phyloP scores from a whole-genome alignment of 2,888 invertebrate species.

The Phyllotreta striolata region DNA sequence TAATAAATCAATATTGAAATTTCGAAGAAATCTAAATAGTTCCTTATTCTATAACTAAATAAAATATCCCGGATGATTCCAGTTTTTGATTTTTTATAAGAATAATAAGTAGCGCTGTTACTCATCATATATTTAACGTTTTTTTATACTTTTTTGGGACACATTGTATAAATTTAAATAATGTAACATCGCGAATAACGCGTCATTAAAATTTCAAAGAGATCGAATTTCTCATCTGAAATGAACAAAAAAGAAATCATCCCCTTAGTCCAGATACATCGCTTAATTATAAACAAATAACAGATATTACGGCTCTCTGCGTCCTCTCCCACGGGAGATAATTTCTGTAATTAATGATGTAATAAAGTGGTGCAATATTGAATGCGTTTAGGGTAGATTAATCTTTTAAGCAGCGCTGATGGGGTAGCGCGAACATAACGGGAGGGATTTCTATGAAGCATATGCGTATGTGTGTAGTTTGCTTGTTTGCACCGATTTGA shows the following conservation, averaged over 20 bases:
- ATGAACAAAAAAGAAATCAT: background rate
- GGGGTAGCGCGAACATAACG: slow-evolving; percentile 44
- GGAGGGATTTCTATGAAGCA: slow-evolving; percentile 46
- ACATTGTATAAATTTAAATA: too few species aligned
- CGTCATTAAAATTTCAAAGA: background rate
- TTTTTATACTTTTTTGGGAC: too few species aligned
- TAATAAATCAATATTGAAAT: too few species aligned
- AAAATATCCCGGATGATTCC: too few species aligned
- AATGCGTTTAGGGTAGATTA: slow-evolving; percentile 59
- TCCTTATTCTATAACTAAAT: too few species aligned
- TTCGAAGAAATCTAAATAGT: too few species aligned
- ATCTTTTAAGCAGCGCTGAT: slow-evolving; percentile 56
- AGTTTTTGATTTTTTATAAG: too few species aligned
- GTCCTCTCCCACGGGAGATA: slow-evolving; percentile 53
- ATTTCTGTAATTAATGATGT: slow-evolving; percentile 61
- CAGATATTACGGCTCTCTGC: slow-evolving; percentile 23
- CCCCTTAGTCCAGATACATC: background rate
- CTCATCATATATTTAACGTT: too few species aligned
- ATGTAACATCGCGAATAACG: background rate
- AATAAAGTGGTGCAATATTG: slow-evolving; percentile 63
- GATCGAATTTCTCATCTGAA: background rate
- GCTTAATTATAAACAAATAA: slow-evolving; percentile 31
- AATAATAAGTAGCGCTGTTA: too few species aligned
- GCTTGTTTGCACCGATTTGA: slow-evolving; percentile 24
- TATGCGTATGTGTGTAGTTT: slow-evolving; percentile 43